Evolutionary conservation across 1,140 invertebrate genomes (phyloP), one percentile per base, ranked within the genome.

Genomic region (Portunus trituberculatus): DNA sequence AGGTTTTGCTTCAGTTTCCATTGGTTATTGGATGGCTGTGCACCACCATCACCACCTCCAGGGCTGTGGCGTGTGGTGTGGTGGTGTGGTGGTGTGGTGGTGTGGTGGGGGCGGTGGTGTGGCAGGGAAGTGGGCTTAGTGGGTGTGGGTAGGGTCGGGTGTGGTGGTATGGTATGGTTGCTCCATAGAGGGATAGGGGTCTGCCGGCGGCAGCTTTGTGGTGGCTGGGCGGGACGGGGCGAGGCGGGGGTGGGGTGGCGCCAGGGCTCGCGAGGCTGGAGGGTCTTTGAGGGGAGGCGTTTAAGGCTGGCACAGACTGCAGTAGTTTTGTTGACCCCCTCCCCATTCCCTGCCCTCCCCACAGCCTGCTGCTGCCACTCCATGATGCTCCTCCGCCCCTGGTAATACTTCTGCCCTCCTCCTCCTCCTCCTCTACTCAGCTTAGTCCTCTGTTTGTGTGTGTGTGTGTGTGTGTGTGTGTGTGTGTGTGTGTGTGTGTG

Each of bases 191-290:
- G 10, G 31, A 14, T 39, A 31, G 45, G 12, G 31, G 88, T 29
- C 0, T 52, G 48, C 3, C n/a, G 89, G 46, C 46, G 48, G 46
- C 46, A 46, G 39, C 39, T 32, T 87, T 32, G 86, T 87, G 86
- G 86, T 87, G 86, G 86, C 25, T 14, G 86, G 89, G 46, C n/a
- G 16, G n/a, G n/a, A n/a, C n/a, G n/a, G n/a, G n/a, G n/a, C n/a
- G 12, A 12, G 46, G 46, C 14, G 45, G 46, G 6, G n/a, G 46
- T 10, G 46, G 16, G 14, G 6, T 14, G 14, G 48, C 48, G 6
- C 6, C 14, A 52, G 16, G 8, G 12, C 52, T 59, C 52, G 16
- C 12, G 8, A 20, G 16, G 16, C 52, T 91, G 45, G 45, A 8
- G 90, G 45, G 87, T n/a, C 12, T 10, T 10, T 32, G 20, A 76